Evolutionary conservation across 2,888 invertebrate genomes (phyloP), one percentile per base, ranked within the genome.

Genomic region (Glyphotaelius pellucidus): DNA sequence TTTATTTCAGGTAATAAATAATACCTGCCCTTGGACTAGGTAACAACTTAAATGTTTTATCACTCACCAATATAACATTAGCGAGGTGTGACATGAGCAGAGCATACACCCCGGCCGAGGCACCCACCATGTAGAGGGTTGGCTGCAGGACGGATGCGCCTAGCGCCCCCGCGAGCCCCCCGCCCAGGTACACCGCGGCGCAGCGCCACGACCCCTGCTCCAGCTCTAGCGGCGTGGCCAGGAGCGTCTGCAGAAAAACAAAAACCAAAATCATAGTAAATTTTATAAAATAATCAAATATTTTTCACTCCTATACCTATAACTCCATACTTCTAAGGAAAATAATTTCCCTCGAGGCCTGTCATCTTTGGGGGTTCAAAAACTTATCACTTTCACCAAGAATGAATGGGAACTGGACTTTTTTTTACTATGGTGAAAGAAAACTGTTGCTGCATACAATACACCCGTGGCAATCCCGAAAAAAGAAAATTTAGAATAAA

Each of bases 71-170:
- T 94, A 97, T 96, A 93, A 98, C 97, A 95, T 99, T 98, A 89
- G 99, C 97, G 91, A 99, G 96, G 95, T 99, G 98, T 93, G 99
- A 98, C 90, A 98, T 97, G 93, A 99, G 96, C 93, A 99, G 95
- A 38, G 98, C 98, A 95, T 99, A 99, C 91, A 99, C 98, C 12
- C 99, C 99, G 1, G 98, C 99, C 0, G 98, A 98, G 80, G 99
- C 98, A 32, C 99, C 99, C 88, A 98, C 97, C 94, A 99, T 97
- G 94, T 97, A 97, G 92, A 98, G 97, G 92, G 96, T 96, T 42
- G 98, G 98, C 95, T 98, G 97, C 94, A 98, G 96, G 91, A 97
- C 97, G 42, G 97, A 97, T 1, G 98, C 98, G 85, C 97, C 98
- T 93, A 98, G 95, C 67, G 98, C 97, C 93, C 98, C 98, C 89